Evolutionary conservation across 2,888 invertebrate species (phyloP).

Genomic region (Meiosimyza decipiens): DNA sequence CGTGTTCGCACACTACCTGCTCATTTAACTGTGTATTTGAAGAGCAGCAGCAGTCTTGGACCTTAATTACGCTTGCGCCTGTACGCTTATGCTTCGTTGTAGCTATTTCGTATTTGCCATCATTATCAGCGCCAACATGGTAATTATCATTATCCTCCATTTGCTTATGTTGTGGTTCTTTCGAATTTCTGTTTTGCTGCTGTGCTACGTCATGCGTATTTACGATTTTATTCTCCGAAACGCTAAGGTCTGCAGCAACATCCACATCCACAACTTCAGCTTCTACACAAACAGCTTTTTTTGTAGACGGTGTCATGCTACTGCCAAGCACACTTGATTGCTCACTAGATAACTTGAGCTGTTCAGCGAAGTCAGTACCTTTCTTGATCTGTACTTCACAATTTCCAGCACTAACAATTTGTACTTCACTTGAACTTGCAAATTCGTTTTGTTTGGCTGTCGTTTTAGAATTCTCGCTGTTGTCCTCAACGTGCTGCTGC

Average conservation of each 20-base stretch:
- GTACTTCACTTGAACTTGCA: not conserved
- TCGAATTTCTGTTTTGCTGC: constrained; percentile 19
- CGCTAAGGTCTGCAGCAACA: constrained; percentile 34
- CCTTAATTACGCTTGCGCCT: constrained; percentile 14
- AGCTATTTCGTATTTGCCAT: constrained; percentile 28
- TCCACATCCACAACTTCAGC: not conserved
- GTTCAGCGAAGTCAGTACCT: constrained; percentile 6
- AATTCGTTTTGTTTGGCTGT: constrained; percentile 13
- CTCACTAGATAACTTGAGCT: not conserved
- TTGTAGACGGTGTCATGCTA: constrained; percentile 15
- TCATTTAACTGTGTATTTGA: constrained; percentile 25
- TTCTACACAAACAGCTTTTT: not conserved
- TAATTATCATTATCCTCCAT: constrained; percentile 41
- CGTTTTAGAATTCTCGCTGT: constrained; percentile 10
- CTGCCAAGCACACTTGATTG: constrained; percentile 28
- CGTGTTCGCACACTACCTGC: not conserved
- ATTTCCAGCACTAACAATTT: too few species aligned
- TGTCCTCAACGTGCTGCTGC: constrained; percentile 34
- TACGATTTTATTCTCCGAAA: constrained; percentile 51
- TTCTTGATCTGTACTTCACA: too few species aligned
- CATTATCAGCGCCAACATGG: constrained; percentile 25
- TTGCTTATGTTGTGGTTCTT: constrained; percentile 42
- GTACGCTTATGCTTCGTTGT: not conserved
- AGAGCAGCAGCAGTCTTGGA: constrained; percentile 19
- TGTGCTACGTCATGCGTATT: constrained; percentile 51